A percentile compares a stretch with the other conserved stretches of the same genome.
These are phyloP conservation scores for Oreonectes daqikongensis DNA, from an alignment of 2,797 vertebrate species.

Conservation along the genomic window DNA sequence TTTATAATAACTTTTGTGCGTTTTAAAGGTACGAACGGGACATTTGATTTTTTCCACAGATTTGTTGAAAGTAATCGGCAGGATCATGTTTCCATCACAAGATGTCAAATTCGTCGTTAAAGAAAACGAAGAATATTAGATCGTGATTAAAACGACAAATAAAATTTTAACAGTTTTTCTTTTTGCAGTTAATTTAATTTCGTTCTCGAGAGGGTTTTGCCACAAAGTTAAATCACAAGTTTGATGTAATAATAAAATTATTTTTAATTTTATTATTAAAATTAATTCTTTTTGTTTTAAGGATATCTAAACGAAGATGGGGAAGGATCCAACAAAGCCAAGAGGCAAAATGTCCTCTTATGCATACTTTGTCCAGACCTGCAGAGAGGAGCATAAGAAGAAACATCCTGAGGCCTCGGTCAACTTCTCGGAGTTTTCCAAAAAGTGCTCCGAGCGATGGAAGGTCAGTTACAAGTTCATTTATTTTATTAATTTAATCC, in stretches of 20 bases:
- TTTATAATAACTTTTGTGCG: conserved; percentile 5
- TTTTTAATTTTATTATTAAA: neutral
- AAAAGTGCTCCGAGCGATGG: conserved; percentile 99
- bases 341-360: conserved; percentile 99
- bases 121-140: no score
- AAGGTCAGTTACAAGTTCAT: conserved; percentile 78
- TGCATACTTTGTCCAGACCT: conserved; percentile 91
- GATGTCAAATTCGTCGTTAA: neutral
- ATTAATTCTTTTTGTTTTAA: conserved; percentile 7
- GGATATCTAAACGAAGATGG: conserved; percentile 78
- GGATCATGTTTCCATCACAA: neutral
- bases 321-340: conserved; percentile 92
- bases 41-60: neutral
- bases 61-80: neutral
- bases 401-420: conserved; percentile 96
- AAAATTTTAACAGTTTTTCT: neutral
- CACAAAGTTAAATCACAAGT: neutral
- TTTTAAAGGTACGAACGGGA: neutral
- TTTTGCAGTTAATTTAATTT: neutral
- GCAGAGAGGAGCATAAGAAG: conserved; percentile 98
- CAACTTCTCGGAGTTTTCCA: conserved; percentile 98
- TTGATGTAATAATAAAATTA: neutral
- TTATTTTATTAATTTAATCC: neutral
- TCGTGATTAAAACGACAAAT: no score
- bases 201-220: neutral